These are phyloP conservation scores for Macaca mulatta DNA, from an alignment of 2,113 vertebrate species.

Conservation along the genomic window DNA sequence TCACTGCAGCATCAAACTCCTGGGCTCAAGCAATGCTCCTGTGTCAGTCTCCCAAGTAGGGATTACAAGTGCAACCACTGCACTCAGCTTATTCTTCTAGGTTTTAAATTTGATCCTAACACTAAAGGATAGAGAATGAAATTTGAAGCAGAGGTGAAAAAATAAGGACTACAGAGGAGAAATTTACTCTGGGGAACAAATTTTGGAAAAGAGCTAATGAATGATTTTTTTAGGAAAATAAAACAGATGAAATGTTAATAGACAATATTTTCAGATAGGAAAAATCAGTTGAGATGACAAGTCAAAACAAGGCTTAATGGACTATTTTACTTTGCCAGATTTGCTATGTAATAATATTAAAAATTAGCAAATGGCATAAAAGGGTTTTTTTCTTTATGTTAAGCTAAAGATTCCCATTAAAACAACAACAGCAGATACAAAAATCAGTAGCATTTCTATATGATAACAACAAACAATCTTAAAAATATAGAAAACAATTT, in stretches of 20 bases:
- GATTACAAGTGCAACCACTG: too few species aligned
- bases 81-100: not conserved
- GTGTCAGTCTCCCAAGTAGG: too few species aligned
- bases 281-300: conserved; percentile 25
- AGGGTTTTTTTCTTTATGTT: not conserved
- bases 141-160: not conserved
- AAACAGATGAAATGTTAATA: not conserved
- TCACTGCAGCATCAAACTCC: too few species aligned
- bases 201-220: not conserved
- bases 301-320: not conserved
- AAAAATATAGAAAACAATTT: not conserved
- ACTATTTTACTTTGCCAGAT: not conserved
- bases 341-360: not conserved
- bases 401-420: not conserved
- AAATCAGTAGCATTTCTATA: not conserved
- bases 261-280: conserved; percentile 1
- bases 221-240: not conserved
- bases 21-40: too few species aligned
- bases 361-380: not conserved
- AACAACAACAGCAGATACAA: not conserved
- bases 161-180: not conserved
- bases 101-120: not conserved
- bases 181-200: not conserved
- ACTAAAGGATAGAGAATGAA: not conserved
- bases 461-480: not conserved